A percentile compares a stretch with the other conserved stretches of the same genome.
phyloP scores from a whole-genome alignment of 2,797 vertebrate genomes.

The Sebastes hubbsi region DNA sequence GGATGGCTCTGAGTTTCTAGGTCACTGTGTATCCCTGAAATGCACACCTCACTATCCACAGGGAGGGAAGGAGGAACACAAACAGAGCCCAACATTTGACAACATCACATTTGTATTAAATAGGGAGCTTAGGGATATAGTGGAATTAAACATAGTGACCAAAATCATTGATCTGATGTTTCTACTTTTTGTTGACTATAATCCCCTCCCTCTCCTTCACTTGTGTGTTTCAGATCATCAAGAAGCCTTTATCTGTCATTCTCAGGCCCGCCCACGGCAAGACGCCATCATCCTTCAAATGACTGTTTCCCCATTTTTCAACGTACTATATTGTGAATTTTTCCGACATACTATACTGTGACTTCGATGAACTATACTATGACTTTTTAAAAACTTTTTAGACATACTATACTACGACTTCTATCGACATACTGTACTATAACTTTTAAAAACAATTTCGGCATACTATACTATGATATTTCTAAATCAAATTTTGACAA shows the following conservation, averaged over 20 bases:
- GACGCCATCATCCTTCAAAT: too few relatives aligned
- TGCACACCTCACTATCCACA: slow-evolving; percentile 58
- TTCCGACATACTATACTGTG: too few relatives aligned
- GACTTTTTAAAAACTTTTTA: too few relatives aligned
- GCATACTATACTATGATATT: too few relatives aligned
- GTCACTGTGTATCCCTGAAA: slow-evolving; percentile 71
- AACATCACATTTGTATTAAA: slow-evolving; percentile 39
- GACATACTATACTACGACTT: too few relatives aligned
- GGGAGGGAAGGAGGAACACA: slow-evolving; percentile 18
- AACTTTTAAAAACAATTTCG: too few relatives aligned
- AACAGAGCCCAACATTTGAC: slow-evolving; percentile 36
- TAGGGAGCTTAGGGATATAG: slow-evolving; percentile 7
- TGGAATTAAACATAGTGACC: slow-evolving; percentile 23
- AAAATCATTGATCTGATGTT: not conserved
- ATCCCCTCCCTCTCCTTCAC: not conserved
- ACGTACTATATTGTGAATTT: too few relatives aligned
- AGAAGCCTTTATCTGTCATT: not conserved
- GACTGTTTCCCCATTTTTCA: too few relatives aligned
- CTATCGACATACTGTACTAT: too few relatives aligned
- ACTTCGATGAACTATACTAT: too few relatives aligned
- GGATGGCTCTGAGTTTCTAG: slow-evolving; percentile 72
- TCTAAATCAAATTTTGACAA: too few relatives aligned
- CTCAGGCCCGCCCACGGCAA: too few relatives aligned
- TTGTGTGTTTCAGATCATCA: not conserved
- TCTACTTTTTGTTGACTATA: not conserved